Percentiles rank a stretch among this genome's conserved stretches.
Conservation (phyloP, 2,113 vertebrate genomes). For the Apteryx owenii region DNA sequence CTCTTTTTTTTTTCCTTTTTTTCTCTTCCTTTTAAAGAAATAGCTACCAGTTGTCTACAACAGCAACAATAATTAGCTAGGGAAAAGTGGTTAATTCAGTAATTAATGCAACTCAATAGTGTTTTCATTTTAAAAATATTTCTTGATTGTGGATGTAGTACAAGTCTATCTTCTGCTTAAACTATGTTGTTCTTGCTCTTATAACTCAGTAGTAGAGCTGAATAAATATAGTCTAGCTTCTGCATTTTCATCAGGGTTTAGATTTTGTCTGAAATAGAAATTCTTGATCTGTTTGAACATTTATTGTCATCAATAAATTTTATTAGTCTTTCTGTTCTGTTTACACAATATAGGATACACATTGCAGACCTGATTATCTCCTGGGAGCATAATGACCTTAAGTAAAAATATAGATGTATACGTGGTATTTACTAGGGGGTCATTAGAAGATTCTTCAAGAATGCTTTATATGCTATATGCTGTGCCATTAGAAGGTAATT, state of each 20-base stretch:
- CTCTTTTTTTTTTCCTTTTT: background rate
- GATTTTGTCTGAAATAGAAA: background rate
- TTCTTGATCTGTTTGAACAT: background rate
- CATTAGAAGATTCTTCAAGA: background rate
- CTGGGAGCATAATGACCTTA: background rate
- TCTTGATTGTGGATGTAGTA: background rate
- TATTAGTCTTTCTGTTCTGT: background rate
- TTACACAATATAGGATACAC: background rate
- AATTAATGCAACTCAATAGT: background rate
- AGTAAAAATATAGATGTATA: background rate
- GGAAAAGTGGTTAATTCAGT: background rate
- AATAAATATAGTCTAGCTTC: background rate
- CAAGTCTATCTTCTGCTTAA: background rate
- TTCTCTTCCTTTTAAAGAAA: background rate
- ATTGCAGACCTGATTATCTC: background rate
- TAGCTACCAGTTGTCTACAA: background rate
- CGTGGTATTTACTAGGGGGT: background rate
- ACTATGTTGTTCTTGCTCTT: background rate
- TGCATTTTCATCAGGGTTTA: background rate
- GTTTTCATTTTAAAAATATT: background rate
- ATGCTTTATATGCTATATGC: background rate
- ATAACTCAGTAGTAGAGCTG: background rate
- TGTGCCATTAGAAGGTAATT: background rate
- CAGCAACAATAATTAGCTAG: background rate
- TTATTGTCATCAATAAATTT: background rate